These are phyloP conservation scores for Drosophila sucinea DNA, from an alignment of 1,140 invertebrate genomes.

Conservation along the genomic window DNA sequence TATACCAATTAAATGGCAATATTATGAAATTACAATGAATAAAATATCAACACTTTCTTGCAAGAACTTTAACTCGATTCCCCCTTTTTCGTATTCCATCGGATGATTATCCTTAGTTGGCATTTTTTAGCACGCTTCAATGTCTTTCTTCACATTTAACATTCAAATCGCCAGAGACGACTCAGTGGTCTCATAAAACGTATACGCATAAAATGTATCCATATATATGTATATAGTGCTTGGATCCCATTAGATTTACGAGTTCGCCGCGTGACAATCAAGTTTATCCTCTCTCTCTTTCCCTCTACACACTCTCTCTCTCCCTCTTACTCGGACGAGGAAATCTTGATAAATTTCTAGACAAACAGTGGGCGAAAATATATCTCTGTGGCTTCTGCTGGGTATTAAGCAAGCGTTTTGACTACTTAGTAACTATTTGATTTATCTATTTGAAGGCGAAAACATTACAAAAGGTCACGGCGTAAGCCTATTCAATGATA, in stretches of 20 bases:
- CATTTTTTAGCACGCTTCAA: slow-evolving; percentile 2
- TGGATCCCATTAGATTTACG: slow-evolving; percentile 13
- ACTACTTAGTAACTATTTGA: slow-evolving; percentile 1
- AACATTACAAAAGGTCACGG: background rate
- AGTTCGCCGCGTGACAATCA: slow-evolving; percentile 3
- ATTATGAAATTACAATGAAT: slow-evolving; percentile 1
- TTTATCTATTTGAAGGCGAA: background rate
- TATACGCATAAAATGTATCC: slow-evolving; percentile 3
- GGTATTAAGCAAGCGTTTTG: background rate
- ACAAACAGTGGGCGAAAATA: slow-evolving; percentile 1
- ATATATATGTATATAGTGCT: slow-evolving; percentile 7
- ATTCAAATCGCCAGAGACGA: background rate
- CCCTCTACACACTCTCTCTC: background rate
- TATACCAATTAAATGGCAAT: slow-evolving; percentile 52
- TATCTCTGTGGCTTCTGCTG: background rate
- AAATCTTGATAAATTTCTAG: slow-evolving; percentile 13
- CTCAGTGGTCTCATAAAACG: background rate
- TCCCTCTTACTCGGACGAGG: background rate
- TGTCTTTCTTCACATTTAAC: background rate
- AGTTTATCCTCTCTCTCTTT: background rate
- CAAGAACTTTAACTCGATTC: background rate
- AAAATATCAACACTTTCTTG: background rate
- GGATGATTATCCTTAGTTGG: background rate
- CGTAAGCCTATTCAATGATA: too few relatives aligned
- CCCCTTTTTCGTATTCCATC: background rate